These are phyloP conservation scores for Corydoras maculifer DNA, from an alignment of 2,113 vertebrate genomes.

Conservation along the genomic window DNA sequence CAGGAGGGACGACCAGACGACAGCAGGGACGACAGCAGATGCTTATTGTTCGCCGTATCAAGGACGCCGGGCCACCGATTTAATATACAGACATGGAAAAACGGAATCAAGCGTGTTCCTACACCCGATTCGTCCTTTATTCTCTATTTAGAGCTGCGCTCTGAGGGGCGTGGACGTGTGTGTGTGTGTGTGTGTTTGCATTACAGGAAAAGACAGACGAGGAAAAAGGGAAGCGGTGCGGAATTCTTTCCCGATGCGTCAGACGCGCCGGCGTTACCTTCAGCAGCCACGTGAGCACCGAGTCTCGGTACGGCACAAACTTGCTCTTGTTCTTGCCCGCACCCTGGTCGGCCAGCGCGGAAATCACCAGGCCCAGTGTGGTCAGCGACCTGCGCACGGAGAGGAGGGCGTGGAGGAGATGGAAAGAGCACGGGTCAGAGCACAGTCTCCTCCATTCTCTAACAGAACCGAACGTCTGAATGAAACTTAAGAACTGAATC, in stretches of 20 bases:
- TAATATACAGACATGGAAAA: too few relatives aligned
- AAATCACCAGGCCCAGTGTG: slow-evolving; percentile 91
- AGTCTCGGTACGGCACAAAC: slow-evolving; percentile 97
- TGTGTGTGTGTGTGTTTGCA: background rate
- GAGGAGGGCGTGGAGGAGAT: background rate
- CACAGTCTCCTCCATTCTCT: too few relatives aligned
- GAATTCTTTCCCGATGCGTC: slow-evolving; percentile 15
- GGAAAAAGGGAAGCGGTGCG: background rate
- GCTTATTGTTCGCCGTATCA: too few relatives aligned
- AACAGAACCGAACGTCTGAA: too few relatives aligned
- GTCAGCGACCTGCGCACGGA: slow-evolving; percentile 80
- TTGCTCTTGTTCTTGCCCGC: slow-evolving; percentile 93
- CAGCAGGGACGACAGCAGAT: too few relatives aligned
- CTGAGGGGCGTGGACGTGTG: too few relatives aligned
- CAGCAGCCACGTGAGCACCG: slow-evolving; percentile 94
- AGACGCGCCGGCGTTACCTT: slow-evolving; percentile 67
- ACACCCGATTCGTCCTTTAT: too few relatives aligned
- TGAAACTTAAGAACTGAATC: too few relatives aligned
- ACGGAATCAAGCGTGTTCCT: too few relatives aligned
- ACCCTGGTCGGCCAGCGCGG: slow-evolving; percentile 89
- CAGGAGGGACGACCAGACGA: too few relatives aligned
- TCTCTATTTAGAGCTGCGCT: too few relatives aligned
- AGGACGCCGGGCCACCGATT: too few relatives aligned
- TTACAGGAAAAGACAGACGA: background rate
- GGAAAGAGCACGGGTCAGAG: background rate